These are phyloP conservation scores for Ophonus ardosiacus DNA, from an alignment of 2,888 invertebrate genomes.

Conservation along the genomic window DNA sequence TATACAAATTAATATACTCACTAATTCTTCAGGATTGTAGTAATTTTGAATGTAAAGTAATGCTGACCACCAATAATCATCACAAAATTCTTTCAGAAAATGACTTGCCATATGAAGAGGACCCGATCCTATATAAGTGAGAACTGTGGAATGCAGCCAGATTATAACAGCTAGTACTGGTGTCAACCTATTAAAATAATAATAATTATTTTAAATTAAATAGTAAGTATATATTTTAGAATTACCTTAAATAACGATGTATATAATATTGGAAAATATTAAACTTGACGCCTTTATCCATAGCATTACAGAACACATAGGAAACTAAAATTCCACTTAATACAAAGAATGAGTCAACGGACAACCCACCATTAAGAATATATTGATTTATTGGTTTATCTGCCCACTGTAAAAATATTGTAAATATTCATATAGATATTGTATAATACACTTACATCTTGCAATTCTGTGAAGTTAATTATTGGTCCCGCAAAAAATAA, in stretches of 20 bases:
- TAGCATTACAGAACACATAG: constrained; percentile 73
- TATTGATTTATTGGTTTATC: constrained; percentile 67
- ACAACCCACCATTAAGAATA: constrained; percentile 75
- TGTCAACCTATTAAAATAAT: constrained; percentile 37
- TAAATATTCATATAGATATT: background rate
- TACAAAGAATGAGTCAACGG: constrained; percentile 82
- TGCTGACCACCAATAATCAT: constrained; percentile 45
- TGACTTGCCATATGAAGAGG: background rate
- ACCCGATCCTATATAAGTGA: constrained; percentile 23
- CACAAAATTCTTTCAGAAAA: constrained; percentile 4
- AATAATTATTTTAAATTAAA: background rate
- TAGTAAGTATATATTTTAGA: background rate
- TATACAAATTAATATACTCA: background rate
- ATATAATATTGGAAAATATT: constrained; percentile 73
- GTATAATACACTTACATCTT: constrained; percentile 5
- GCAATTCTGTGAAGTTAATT: constrained; percentile 1
- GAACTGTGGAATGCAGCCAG: constrained; percentile 43
- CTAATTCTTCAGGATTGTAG: constrained; percentile 37
- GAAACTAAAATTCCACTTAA: constrained; percentile 79
- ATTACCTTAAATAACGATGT: constrained; percentile 75
- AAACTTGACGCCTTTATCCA: constrained; percentile 70
- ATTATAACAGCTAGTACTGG: constrained; percentile 46
- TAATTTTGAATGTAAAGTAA: constrained; percentile 45
- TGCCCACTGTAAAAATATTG: constrained; percentile 68
- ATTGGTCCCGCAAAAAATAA: constrained; percentile 38